Percentiles rank a stretch among this genome's conserved stretches.
Conservation (phyloP, 2,113 vertebrate species). For the Perca fluviatilis region DNA sequence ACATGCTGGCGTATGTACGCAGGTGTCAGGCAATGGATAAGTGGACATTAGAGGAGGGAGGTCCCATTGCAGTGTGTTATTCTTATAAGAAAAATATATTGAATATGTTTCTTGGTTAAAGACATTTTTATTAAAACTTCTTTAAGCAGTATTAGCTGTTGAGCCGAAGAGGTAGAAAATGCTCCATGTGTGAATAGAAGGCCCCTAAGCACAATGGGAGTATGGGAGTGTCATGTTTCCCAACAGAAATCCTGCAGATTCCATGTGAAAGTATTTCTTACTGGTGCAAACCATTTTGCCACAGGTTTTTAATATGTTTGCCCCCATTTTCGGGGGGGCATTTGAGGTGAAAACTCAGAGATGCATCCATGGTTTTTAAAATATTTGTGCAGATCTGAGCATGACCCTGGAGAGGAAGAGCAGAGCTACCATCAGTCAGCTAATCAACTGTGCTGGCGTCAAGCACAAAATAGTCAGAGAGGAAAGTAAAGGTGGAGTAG, state of each 20-base stretch:
- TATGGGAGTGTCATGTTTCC: neutral
- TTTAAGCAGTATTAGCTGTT: neutral
- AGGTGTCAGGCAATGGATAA: conserved; percentile 9
- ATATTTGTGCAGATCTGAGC: conserved; percentile 1
- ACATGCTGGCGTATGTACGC: neutral
- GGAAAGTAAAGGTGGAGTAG: conserved; percentile 13
- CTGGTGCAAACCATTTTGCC: neutral
- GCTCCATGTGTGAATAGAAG: neutral
- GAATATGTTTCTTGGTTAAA: neutral
- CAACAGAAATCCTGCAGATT: neutral
- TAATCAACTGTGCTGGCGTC: conserved; percentile 2
- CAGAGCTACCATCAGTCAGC: neutral
- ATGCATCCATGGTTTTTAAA: neutral
- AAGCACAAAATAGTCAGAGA: conserved; percentile 5
- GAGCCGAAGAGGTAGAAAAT: neutral
- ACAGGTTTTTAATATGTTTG: neutral
- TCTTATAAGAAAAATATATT: neutral
- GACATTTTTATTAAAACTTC: neutral
- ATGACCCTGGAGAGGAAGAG: conserved; percentile 3
- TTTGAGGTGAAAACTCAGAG: conserved; percentile 5
- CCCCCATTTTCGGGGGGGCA: neutral
- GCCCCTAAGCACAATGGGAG: neutral
- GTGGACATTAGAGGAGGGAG: conserved; percentile 10
- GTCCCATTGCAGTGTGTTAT: neutral
- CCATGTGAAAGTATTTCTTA: neutral